These are phyloP conservation scores for Ciconia maguari DNA, from an alignment of 2,113 vertebrate genomes.

Conservation along the genomic window DNA sequence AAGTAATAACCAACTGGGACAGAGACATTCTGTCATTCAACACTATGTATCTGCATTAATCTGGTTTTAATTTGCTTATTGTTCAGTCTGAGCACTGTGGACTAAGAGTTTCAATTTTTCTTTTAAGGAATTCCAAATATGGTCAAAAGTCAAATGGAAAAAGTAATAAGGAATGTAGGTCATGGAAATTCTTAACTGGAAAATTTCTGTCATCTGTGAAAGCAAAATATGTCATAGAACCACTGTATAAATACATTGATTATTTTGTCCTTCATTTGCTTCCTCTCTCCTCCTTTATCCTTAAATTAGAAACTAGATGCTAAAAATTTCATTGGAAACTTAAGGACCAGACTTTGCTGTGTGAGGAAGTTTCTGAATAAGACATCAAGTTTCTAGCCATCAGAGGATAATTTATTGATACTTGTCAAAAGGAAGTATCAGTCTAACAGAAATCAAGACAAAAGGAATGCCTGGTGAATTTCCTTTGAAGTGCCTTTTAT, in stretches of 20 bases:
- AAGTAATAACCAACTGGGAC: conserved; percentile 46
- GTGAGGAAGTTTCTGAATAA: conserved; percentile 83
- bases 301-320: conserved; percentile 57
- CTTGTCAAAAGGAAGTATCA: conserved; percentile 87
- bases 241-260: conserved; percentile 20
- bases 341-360: conserved; percentile 70
- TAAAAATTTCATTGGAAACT: conserved; percentile 74
- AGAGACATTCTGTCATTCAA: conserved; percentile 53
- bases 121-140: conserved; percentile 62
- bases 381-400: conserved; percentile 87
- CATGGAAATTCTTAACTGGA: conserved; percentile 17
- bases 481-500: conserved; percentile 97
- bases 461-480: conserved; percentile 96
- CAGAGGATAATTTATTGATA: conserved; percentile 93
- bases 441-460: conserved; percentile 87
- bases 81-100: conserved; percentile 14
- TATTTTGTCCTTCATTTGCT: conserved; percentile 67
- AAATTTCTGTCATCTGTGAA: conserved; percentile 15
- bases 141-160: conserved; percentile 37
- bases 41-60: conserved; percentile 43
- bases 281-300: conserved; percentile 27
- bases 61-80: conserved; percentile 68
- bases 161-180: conserved; percentile 20
- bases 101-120: neutral
- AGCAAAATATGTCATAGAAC: conserved; percentile 10